Evolutionary conservation across 1,140 invertebrate genomes (phyloP), one percentile per base, ranked within the genome.

Genomic region (Halyomorpha halys): DNA sequence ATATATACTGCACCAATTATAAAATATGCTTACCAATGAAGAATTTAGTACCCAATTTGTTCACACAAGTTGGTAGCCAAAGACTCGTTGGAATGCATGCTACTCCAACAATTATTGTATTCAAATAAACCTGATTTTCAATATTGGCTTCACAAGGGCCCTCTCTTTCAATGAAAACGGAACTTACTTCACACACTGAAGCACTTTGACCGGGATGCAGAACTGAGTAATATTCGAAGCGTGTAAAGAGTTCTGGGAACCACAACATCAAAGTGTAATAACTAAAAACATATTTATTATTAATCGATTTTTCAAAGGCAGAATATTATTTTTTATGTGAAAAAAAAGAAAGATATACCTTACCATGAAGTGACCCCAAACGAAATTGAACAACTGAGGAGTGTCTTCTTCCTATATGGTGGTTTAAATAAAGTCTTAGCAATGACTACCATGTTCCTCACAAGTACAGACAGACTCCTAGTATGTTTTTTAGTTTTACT

Each of bases 181-280:
- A 73, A 4, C 84, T 85, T 0, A 87, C 85, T 68, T 86, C 83
- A 71, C 86, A 88, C 6, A 88, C 83, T 0, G 85, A 84, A 0
- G 84, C 83, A 1, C 77, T 77, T 51, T 80, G 73, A 34, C 80
- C 81, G 1, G 84, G 83, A 79, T 84, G 77, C 0, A 73, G 68
- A 18, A 75, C 71, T 69, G 86, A 84, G 71, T 82, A 87, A 59
- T 83, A 80, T 68, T 87, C 84, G 71, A 86, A 87, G 65, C 86
- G 82, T 72, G 83, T 77, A 74, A 88, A 89, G 68, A 90, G 75
- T 72, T 89, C 86, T 11, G 87, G 87, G 73, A 90, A 89, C 87
- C 87, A 90, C 65, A 89, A 82, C 86, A 89, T 89, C 3, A 89
- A 75, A 1, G 86, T 89, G 72, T 89, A 89, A 72, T 89, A 89